A percentile compares a stretch with the other conserved stretches of the same genome.
These are phyloP conservation scores for Clistopyga incitator DNA, from an alignment of 2,888 invertebrate species.

Conservation along the genomic window DNA sequence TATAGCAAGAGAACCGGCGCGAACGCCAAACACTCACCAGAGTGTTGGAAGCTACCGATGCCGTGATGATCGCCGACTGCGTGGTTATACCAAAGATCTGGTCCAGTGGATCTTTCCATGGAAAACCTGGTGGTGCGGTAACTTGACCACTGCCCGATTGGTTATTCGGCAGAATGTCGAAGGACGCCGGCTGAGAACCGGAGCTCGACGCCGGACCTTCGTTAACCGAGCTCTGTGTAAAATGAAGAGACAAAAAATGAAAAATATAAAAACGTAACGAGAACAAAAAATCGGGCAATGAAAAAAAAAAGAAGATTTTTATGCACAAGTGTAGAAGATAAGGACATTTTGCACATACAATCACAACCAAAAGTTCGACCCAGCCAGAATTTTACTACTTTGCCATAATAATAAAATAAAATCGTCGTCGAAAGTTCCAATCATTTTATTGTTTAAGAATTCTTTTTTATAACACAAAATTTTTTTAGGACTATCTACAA, in stretches of 20 bases:
- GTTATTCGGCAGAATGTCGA: conserved; percentile 75
- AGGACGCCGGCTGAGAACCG: conserved; percentile 69
- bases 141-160: conserved; percentile 72
- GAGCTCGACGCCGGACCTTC: conserved; percentile 71
- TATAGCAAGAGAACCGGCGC: background rate
- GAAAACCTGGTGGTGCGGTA: conserved; percentile 79
- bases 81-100: conserved; percentile 83
- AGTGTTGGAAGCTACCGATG: conserved; percentile 80
- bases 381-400: too few species aligned
- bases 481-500: too few species aligned
- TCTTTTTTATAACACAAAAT: too few species aligned
- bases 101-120: conserved; percentile 82
- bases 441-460: too few species aligned
- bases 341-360: too few species aligned
- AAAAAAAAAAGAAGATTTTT: background rate
- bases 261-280: background rate
- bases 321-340: background rate
- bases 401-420: too few species aligned
- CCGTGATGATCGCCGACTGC: conserved; percentile 77
- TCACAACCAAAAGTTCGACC: too few species aligned
- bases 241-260: conserved; percentile 35
- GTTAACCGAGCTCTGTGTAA: conserved; percentile 74
- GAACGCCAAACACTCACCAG: conserved; percentile 72
- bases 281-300: background rate
- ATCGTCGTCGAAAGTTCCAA: too few species aligned